A percentile compares a stretch with the other conserved stretches of the same genome.
These are phyloP conservation scores for Papilio protenor DNA, from an alignment of 2,888 invertebrate genomes.

Conservation along the genomic window DNA sequence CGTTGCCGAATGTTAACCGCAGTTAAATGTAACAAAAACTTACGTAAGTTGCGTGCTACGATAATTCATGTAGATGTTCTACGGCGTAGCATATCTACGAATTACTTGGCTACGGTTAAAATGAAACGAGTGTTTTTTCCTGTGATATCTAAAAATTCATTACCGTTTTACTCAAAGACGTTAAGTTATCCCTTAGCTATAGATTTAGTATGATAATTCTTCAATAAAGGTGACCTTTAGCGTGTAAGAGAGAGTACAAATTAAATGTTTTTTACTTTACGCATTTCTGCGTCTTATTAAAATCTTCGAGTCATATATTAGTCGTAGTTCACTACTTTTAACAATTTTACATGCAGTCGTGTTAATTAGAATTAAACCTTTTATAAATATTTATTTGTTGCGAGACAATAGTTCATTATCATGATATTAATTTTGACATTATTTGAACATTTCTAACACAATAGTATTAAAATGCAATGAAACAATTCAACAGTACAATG, in stretches of 20 bases:
- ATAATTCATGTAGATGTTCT: neutral
- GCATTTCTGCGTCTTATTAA: too few relatives aligned
- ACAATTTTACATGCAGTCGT: too few relatives aligned
- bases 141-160: too few relatives aligned
- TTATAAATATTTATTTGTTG: too few relatives aligned
- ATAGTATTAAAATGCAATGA: neutral
- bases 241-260: too few relatives aligned
- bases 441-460: neutral
- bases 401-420: neutral
- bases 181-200: neutral
- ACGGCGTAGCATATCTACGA: neutral
- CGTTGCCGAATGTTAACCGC: slow-evolving; percentile 1
- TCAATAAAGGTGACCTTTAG: too few relatives aligned
- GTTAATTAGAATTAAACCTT: too few relatives aligned
- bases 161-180: neutral
- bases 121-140: too few relatives aligned
- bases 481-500: neutral
- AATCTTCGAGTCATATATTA: too few relatives aligned
- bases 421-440: neutral
- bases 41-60: neutral
- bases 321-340: too few relatives aligned
- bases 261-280: too few relatives aligned
- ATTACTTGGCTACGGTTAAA: neutral
- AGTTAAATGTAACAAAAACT: slow-evolving; percentile 18
- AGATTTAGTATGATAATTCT: too few relatives aligned